Base-by-base conservation (phyloP, 2,113 vertebrate genomes). In the cattle (Bos taurus) region DNA sequence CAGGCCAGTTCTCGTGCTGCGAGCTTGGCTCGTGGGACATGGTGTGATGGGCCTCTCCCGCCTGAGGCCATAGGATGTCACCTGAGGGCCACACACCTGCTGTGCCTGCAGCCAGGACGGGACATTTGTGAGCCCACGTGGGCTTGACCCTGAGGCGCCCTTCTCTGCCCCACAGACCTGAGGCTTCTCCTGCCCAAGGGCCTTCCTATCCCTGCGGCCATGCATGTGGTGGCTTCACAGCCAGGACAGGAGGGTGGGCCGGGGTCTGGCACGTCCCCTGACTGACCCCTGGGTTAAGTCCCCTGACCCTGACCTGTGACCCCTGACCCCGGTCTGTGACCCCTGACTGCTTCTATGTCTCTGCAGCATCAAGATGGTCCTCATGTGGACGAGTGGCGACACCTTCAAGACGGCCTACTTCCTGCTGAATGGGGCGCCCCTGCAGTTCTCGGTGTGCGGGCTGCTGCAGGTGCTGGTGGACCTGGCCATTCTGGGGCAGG, bases 371-470 rank as follows among this genome's bases (percentile, higher is more conserved):
- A 99, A 99, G 99, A 99, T 99, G 99, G 99, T 99, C 97, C 98
- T 99, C 98, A 99, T 99, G 99, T 99, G 99, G 99, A 99, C 99
- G 0, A 99, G 99, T 0, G 99, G 99, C 0, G 99, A 99, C 99
- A 99, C 99, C 9, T 99, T 99, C 98, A 99, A 99, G 99, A 99
- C 99, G 0, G 99, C 98, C 88, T 99, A 99, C 99, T 99, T 99
- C 99, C 98, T 99, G 94, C 91, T 99, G 93, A 99, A 99, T 10
- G 99, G 99, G 30, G 99, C 99, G 2, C 99, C 99, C 0, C 99
- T 99, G 98, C 99, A 99, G 99, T 99, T 99, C 98, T 99, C 99
- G 57, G 99, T 99, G 36, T 99, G 99, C 0, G 99, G 99, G 23
- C 99, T 99, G 78, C 99, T 99, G 93, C 99, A 99, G 98, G 99